Conservation (phyloP, 2,888 invertebrate genomes). For the Campaea margaritaria region DNA sequence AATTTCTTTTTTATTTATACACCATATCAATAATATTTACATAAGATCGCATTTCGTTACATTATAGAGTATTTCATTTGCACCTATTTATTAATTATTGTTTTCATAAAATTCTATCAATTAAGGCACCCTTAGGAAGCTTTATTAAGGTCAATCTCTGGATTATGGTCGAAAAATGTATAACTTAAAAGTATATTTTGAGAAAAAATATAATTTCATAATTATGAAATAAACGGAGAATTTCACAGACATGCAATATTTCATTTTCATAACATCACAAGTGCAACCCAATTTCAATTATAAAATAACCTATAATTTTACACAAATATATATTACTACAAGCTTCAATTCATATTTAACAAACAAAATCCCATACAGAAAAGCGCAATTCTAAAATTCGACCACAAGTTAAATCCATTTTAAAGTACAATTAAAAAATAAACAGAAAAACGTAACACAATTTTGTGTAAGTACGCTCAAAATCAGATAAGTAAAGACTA, state of each 20-base stretch:
- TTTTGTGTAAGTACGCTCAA: conserved; percentile 47
- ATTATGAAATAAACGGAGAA: neutral
- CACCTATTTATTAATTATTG: conserved; percentile 63
- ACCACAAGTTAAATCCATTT: conserved; percentile 70
- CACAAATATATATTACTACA: conserved; percentile 26
- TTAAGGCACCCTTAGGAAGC: conserved; percentile 81
- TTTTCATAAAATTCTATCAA: conserved; percentile 48
- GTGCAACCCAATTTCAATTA: conserved; percentile 1
- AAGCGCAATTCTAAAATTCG: conserved; percentile 40
- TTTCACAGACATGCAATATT: neutral
- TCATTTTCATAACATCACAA: neutral
- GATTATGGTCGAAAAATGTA: conserved; percentile 39
- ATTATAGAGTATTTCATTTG: conserved; percentile 78
- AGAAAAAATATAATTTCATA: neutral
- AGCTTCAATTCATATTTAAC: conserved; percentile 10
- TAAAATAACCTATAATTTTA: conserved; percentile 11
- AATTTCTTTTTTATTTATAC: conserved; percentile 79
- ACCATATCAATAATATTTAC: conserved; percentile 73
- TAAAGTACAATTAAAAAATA: conserved; percentile 51
- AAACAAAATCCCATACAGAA: neutral
- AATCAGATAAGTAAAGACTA: conserved; percentile 77
- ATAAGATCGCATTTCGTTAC: conserved; percentile 70
- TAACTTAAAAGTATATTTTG: too few species aligned
- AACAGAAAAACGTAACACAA: conserved; percentile 37
- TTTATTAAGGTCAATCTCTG: conserved; percentile 39